phyloP scores from a whole-genome alignment of 53 echinoderm and acorn worm genomes.

The Luidia sarsii region DNA sequence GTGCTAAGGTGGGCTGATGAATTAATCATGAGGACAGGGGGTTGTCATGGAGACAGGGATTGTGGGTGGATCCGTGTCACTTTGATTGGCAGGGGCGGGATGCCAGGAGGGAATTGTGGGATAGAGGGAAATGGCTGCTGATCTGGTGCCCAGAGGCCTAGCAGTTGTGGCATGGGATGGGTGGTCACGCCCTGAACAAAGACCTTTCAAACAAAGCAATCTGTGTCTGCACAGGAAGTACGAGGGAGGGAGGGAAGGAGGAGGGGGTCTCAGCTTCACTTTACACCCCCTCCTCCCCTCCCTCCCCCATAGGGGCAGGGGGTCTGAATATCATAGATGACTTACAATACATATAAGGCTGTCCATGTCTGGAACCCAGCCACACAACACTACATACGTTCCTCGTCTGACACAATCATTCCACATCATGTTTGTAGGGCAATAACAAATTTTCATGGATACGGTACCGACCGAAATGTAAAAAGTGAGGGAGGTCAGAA shows the following conservation, averaged over 20 bases:
- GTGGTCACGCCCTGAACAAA: conserved; percentile 59
- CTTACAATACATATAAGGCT: not conserved
- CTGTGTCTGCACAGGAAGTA: conserved; percentile 57
- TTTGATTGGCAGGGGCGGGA: conserved; percentile 45
- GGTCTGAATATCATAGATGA: not conserved
- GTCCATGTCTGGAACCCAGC: too few relatives aligned
- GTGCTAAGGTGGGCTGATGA: conserved; percentile 49
- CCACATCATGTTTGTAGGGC: too few relatives aligned
- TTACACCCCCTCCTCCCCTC: conserved; percentile 7
- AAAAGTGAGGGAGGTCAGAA: too few relatives aligned
- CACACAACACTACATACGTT: too few relatives aligned
- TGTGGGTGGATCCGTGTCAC: conserved; percentile 21
- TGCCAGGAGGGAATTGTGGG: conserved; percentile 54
- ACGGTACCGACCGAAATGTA: too few relatives aligned
- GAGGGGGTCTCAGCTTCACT: conserved; percentile 41
- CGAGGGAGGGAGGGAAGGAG: too few relatives aligned
- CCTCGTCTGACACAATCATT: too few relatives aligned
- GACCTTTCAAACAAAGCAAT: conserved; percentile 48
- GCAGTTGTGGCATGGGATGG: conserved; percentile 52
- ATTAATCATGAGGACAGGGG: conserved; percentile 51
- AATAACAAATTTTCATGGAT: too few relatives aligned
- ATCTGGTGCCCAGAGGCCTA: conserved; percentile 49
- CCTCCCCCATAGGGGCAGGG: conserved; percentile 20
- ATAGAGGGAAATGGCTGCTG: conserved; percentile 55
- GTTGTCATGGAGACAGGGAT: conserved; percentile 29